These are phyloP conservation scores for Aricia artaxerxes DNA, from an alignment of 2,888 invertebrate species.

Conservation along the genomic window DNA sequence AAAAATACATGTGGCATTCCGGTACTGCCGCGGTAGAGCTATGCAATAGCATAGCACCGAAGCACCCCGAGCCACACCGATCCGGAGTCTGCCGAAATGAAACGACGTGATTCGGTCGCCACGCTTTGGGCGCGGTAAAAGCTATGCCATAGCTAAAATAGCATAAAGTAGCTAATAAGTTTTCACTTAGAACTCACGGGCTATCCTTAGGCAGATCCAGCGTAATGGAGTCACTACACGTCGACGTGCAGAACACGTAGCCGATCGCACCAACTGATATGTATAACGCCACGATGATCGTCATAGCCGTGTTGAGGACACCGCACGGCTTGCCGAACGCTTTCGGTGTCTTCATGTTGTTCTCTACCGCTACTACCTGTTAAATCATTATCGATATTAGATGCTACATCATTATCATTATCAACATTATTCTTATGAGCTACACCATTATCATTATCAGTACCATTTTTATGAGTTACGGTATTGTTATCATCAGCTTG, in stretches of 20 bases:
- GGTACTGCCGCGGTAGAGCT: too few relatives aligned
- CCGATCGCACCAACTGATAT: conserved; percentile 91
- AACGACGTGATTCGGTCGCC: too few relatives aligned
- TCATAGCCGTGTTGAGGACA: conserved; percentile 91
- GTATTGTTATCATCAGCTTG: not conserved
- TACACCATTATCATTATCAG: not conserved
- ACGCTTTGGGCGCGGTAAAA: too few relatives aligned
- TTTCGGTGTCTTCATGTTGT: conserved; percentile 92
- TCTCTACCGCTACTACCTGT: conserved; percentile 94
- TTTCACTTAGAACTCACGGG: conserved; percentile 48
- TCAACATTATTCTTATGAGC: not conserved
- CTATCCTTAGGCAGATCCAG: conserved; percentile 85
- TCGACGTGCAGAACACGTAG: conserved; percentile 88
- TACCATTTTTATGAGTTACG: not conserved
- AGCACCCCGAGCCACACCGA: too few relatives aligned
- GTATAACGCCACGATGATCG: conserved; percentile 87
- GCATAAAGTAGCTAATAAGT: too few relatives aligned
- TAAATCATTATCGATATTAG: not conserved
- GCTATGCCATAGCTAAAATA: too few relatives aligned
- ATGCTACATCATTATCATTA: not conserved
- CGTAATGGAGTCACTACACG: conserved; percentile 87
- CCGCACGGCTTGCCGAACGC: conserved; percentile 88
- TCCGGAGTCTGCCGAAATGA: too few relatives aligned
- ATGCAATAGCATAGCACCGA: too few relatives aligned
- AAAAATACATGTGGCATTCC: too few relatives aligned